Evolutionary conservation across 2,797 vertebrate genomes (phyloP).

Genomic region (Orientallactaga sibirica): DNA sequence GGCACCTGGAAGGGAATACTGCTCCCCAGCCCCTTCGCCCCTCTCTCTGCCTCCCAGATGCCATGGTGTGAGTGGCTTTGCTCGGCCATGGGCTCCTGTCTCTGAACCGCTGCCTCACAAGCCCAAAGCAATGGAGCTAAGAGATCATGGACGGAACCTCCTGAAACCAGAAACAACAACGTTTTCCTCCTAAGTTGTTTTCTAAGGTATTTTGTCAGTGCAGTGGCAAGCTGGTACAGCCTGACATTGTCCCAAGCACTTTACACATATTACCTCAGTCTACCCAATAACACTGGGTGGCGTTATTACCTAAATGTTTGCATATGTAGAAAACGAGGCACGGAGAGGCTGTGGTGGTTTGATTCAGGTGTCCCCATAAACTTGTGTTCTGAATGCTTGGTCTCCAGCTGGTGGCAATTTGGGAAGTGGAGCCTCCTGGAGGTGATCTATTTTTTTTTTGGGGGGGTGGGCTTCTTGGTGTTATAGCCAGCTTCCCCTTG

Average conservation of each 20-base stretch:
- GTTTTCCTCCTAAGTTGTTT: not conserved
- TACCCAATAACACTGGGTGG: not conserved
- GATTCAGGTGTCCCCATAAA: too few species aligned
- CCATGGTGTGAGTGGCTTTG: not conserved
- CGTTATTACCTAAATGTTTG: not conserved
- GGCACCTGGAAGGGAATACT: not conserved
- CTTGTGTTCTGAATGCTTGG: too few species aligned
- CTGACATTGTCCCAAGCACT: not conserved
- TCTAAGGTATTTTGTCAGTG: not conserved
- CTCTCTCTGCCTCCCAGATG: not conserved
- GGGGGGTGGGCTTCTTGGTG: too few species aligned
- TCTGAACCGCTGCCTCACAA: not conserved
- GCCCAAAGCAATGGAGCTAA: not conserved
- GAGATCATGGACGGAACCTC: not conserved
- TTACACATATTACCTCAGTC: not conserved
- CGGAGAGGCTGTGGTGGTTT: not conserved
- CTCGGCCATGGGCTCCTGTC: not conserved
- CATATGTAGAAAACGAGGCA: not conserved
- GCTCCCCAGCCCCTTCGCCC: not conserved
- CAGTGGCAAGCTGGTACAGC: not conserved
- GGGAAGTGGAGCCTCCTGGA: too few species aligned
- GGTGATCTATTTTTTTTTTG: too few species aligned
- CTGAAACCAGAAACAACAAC: not conserved
- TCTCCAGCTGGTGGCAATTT: too few species aligned
- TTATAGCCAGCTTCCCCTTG: too few species aligned